Evolutionary conservation across 2,113 vertebrate species (phyloP), one percentile per base, ranked within the genome.

Genomic region (Otis tarda): DNA sequence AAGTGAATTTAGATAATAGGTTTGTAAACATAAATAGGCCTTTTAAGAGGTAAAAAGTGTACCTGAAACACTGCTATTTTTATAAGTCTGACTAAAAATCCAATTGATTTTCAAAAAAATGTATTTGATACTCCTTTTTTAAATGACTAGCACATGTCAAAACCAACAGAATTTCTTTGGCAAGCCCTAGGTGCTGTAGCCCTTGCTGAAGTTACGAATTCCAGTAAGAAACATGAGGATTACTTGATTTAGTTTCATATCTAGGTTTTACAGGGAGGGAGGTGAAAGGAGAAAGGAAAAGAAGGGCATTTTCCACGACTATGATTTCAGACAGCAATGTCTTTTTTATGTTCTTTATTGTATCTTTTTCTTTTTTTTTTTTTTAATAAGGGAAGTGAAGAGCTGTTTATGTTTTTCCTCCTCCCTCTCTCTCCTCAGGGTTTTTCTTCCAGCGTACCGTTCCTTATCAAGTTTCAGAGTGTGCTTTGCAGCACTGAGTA

Each of bases 401-500:
- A 76, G 28, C 61, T 92, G 69, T 92, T 96, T 86, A 50, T 71
- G 75, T 74, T 93, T 92, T 92, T 70, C 67, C 69, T 89, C 28
- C 73, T 71, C 39, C 19, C 35, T 57, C 53, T 50, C n/a, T 67
- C 35, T 83, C 93, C 86, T 75, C 56, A 14, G 67, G 69, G 67
- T 24, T 96, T 96, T 94, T 92, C 70, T 86, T 94, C 84, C 89
- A 93, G 82, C 49, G 14, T 35, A 12, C 61, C 77, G 70, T 95
- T 95, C 1, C 0, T 91, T 96, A 95, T 94, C 93, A 77, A 77
- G 84, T 95, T 95, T 94, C 94, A 88, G 84, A 74, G 41, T 80
- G 67, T 74, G 70, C 61, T 95, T 86, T 91, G 81, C 91, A 91
- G 89, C 77, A 91, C 80, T 82, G 60, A 95, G 83, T 89, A 94